Base-by-base conservation (phyloP, 2,797 vertebrate genomes). In the Sarcoramphus papa region DNA sequence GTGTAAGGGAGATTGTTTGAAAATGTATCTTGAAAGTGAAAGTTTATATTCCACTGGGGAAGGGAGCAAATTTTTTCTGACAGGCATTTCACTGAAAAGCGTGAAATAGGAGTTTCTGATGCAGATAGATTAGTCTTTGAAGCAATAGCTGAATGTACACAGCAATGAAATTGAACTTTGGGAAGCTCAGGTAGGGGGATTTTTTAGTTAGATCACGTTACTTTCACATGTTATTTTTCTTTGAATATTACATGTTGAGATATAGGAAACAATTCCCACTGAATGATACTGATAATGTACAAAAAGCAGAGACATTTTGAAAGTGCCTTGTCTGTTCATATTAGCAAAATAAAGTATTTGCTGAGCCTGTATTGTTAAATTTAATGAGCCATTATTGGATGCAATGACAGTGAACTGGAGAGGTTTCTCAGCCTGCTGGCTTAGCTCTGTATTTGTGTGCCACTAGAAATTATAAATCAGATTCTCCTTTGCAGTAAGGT, bases 1-100 rank as follows among this genome's bases (percentile, higher is more conserved):
- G 30, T 6, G 3, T n/a, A 62, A 77, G 30, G 47, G 37, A 90
- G n/a, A 19, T n/a, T 45, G 35, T 64, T 84, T 88, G 88, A 74
- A 96, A 96, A 41, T 17, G 19, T 47, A 76, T 72, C 86, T 84
- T 94, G 76, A 92, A 82, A 92, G 67, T n/a, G 48, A 60, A 90
- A 82, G 35, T 41, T 85, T 68, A 16, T 80, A 84, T 79, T 80
- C 83, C 82, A 40, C 12, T 63, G 60, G 48, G 45, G 41, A 77
- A 91, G 2, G 17, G 43, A 82, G n/a, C 6, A 82, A 53, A 7
- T n/a, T 50, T 70, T 87, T 96, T 37, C 43, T 75, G 57, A 79
- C 53, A 77, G 67, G 7, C 35, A 33, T 90, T 85, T 90, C 23
- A 65, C 51, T 69, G 83, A 64, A 75, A 91, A 83, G 56, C 2